phyloP scores from a whole-genome alignment of 2,113 vertebrate genomes.

The Panthera leo region DNA sequence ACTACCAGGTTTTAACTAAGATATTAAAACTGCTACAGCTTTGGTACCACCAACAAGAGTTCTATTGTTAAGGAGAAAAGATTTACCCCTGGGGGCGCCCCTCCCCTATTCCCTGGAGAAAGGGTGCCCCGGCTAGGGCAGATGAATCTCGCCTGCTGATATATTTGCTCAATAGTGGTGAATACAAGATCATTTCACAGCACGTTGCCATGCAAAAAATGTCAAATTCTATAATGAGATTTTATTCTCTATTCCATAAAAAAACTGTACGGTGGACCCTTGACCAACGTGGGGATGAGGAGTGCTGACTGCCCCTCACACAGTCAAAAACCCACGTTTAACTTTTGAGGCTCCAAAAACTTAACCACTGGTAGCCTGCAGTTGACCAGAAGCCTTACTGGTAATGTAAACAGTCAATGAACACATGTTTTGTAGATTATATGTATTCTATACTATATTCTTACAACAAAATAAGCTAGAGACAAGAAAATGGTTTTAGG shows the following conservation, averaged over 20 bases:
- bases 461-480: background rate
- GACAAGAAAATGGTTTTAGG: background rate
- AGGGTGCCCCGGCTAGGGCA: background rate
- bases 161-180: background rate
- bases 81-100: fast-evolving
- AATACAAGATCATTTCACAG: background rate
- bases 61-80: slow-evolving; percentile 46
- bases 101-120: background rate
- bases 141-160: background rate
- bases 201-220: background rate
- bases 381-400: background rate
- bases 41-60: slow-evolving; percentile 48
- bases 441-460: background rate
- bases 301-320: background rate
- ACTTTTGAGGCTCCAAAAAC: background rate
- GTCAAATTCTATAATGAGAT: background rate
- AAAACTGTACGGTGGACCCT: background rate
- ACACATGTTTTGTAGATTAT: background rate
- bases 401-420: background rate
- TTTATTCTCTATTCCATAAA: background rate
- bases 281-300: background rate
- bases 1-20: slow-evolving; percentile 64
- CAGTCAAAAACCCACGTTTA: background rate
- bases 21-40: slow-evolving; percentile 58
- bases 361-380: background rate